Evolutionary conservation across 1,140 invertebrate genomes (phyloP), one percentile per base, ranked within the genome.

Genomic region (Steinernema feltiae): DNA sequence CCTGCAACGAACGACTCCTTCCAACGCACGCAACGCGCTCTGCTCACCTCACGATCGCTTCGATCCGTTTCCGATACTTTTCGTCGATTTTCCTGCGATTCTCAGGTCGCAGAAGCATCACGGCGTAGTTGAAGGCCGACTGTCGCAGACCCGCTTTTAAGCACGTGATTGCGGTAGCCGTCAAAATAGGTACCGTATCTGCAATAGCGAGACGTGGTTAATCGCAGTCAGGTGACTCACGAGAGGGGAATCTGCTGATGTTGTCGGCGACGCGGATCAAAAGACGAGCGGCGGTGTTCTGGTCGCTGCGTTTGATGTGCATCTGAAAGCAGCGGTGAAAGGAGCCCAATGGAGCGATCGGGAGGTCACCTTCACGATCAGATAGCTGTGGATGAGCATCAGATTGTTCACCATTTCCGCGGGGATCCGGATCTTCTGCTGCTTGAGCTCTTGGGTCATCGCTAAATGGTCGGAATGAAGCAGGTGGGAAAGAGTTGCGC

Each of bases 141-240:
- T 92, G 91, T 84, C 92, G 93, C 1, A 98, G 88, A 0, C 94
- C 94, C 0, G 95, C 92, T 83, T 94, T 90, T 85, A 94, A 92
- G 86, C 97, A 99, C 87, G 98, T 95, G 74, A 99, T 96, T 0
- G 98, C 95, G 29, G 95, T 92, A 1, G 94, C 95, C 0, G 96
- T 99, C 75, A 99, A 89, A 80, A 99, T 98, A 46, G 93, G 94
- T 31, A 97, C 94, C 82, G 93, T 91, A 89, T 99, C 95, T 98
- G 84, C 1, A 89, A 89, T 84, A 15, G 82, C 70, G 69, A 27
- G 82, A 79, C 80, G 31, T 77, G 32, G 73, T 18, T 48, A 80
- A 70, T 12, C 31, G 27, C 24, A 76, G 77, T 15, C 70, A 7
- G 31, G n/a, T 73, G 21, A 21, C 92, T 91, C 90, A 95, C 93